These are phyloP conservation scores for Hoplostethus mediterraneus DNA, from an alignment of 2,797 vertebrate genomes.

Conservation along the genomic window DNA sequence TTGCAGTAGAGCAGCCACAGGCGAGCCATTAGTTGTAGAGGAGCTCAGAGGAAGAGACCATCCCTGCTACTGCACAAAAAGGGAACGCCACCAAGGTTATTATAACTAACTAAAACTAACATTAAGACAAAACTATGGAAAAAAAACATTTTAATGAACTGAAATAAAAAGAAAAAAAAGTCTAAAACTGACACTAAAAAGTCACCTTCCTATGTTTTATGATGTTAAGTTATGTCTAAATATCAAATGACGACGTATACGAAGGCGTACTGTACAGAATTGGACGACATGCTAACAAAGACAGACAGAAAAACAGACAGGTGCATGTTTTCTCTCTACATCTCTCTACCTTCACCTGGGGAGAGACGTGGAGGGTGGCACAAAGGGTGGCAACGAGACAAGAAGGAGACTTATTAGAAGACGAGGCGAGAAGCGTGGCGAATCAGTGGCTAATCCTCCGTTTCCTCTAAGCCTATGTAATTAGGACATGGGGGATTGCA, in stretches of 20 bases:
- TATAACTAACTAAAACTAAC: not conserved
- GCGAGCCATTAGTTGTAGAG: conserved; percentile 57
- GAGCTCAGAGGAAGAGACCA: not conserved
- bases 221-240: not conserved
- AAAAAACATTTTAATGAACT: not conserved
- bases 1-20: conserved; percentile 60
- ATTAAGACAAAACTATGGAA: not conserved
- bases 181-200: not conserved
- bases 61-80: not conserved
- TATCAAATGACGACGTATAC: conserved; percentile 7
- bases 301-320: conserved; percentile 31
- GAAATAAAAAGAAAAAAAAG: too few relatives aligned
- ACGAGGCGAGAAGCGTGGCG: conserved; percentile 79
- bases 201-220: too few relatives aligned
- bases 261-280: conserved; percentile 12
- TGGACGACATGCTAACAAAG: conserved; percentile 38
- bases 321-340: conserved; percentile 55
- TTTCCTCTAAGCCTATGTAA: conserved; percentile 86
- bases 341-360: conserved; percentile 68
- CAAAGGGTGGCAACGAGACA: conserved; percentile 72
- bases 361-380: conserved; percentile 59
- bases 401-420: conserved; percentile 80
- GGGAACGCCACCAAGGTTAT: not conserved
- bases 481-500: conserved; percentile 85
- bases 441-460: conserved; percentile 83